A percentile compares a stretch with the other conserved stretches of the same genome.
Evolutionary conservation across 2,113 vertebrate genomes (phyloP).

Genomic region (Tenebrosternarchus preto): DNA sequence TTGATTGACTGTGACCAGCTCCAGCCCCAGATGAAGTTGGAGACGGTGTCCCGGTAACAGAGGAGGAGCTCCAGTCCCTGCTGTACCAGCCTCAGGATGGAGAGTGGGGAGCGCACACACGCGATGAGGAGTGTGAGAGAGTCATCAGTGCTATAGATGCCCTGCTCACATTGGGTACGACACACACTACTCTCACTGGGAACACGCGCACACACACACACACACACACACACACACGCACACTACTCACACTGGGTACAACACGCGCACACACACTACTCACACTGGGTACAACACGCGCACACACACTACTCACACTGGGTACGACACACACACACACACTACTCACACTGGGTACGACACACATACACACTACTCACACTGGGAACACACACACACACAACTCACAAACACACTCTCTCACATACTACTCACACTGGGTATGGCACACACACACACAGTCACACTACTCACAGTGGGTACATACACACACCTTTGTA

Average conservation of each 20-base stretch:
- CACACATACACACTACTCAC: slow-evolving; percentile 71
- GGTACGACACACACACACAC: slow-evolving; percentile 80
- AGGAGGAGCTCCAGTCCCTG: slow-evolving; percentile 87
- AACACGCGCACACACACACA: background rate
- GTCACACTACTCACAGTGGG: background rate
- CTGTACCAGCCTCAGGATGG: slow-evolving; percentile 94
- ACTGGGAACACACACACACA: slow-evolving; percentile 51
- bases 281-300: slow-evolving; percentile 67
- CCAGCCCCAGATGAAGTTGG: slow-evolving; percentile 88
- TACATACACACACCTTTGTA: background rate
- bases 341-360: slow-evolving; percentile 88
- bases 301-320: background rate
- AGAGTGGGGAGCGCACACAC: slow-evolving; percentile 90
- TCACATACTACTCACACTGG: slow-evolving; percentile 88
- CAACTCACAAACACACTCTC: too few relatives aligned
- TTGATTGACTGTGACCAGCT: slow-evolving; percentile 59
- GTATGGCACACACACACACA: slow-evolving; percentile 64
- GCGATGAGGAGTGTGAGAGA: slow-evolving; percentile 91
- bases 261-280: slow-evolving; percentile 88
- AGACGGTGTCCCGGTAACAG: slow-evolving; percentile 89
- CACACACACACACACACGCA: slow-evolving; percentile 38
- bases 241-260: too few relatives aligned
- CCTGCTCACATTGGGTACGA: slow-evolving; percentile 88
- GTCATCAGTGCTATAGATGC: slow-evolving; percentile 87
- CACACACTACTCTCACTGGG: background rate